Evolutionary conservation across 2,113 vertebrate genomes (phyloP).

Genomic region (Jaculus jaculus): DNA sequence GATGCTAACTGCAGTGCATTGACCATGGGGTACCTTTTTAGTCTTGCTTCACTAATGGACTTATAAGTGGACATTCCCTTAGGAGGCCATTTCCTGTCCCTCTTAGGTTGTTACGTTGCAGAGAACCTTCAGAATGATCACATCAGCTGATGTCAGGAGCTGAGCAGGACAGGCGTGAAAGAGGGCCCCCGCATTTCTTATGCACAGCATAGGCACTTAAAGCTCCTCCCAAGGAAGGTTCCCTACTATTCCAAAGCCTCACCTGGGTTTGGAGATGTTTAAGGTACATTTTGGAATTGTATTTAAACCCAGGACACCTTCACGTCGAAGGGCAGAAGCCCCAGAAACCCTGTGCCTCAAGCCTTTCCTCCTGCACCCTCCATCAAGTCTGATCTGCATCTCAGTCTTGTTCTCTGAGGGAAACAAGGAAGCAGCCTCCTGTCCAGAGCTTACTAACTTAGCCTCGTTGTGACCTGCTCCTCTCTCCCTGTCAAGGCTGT

Average conservation of each 20-base stretch:
- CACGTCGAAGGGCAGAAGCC: background rate
- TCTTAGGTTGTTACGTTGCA: fast-evolving
- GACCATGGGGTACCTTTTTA: background rate
- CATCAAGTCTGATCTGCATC: background rate
- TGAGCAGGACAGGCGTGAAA: background rate
- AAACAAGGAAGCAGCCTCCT: background rate
- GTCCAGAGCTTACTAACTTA: background rate
- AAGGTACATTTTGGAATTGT: background rate
- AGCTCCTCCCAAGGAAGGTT: background rate
- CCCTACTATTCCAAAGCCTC: background rate
- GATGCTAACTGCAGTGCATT: background rate
- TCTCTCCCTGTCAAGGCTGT: background rate
- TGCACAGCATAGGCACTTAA: background rate
- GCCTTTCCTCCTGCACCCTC: background rate
- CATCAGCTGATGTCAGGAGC: too few relatives aligned
- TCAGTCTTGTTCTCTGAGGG: too few relatives aligned
- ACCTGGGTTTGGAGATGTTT: background rate
- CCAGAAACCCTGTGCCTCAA: background rate
- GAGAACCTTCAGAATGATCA: background rate
- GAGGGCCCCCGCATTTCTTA: background rate
- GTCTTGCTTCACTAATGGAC: background rate
- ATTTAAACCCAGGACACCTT: background rate
- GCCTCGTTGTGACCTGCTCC: too few relatives aligned
- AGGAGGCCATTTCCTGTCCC: background rate
- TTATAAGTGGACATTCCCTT: background rate